Percentiles rank a stretch among this genome's conserved stretches.
Conservation (phyloP, 37 sponge, comb jelly and placozoan species). For the Mnemiopsis leidyi region DNA sequence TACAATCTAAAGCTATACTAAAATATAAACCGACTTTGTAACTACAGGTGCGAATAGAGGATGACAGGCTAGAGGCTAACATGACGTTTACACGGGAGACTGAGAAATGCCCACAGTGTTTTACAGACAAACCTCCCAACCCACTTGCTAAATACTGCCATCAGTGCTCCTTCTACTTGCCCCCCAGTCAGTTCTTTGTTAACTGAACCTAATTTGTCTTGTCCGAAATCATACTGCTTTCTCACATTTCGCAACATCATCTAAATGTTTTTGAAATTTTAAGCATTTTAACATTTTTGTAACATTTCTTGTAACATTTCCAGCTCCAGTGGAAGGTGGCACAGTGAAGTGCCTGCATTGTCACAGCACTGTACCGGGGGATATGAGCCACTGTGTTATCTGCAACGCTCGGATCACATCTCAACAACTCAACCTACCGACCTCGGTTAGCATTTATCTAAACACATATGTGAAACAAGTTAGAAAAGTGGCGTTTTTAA, state of each 20-base stretch:
- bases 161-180: constrained; percentile 34
- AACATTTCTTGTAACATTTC: no score
- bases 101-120: constrained; percentile 55
- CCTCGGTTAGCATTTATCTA: not conserved
- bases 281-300: no score
- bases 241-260: not conserved
- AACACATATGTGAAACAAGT: not conserved
- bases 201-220: not conserved
- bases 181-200: constrained; percentile 18
- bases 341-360: constrained; percentile 58
- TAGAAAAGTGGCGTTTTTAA: no score
- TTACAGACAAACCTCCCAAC: constrained; percentile 60
- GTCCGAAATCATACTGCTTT: not conserved
- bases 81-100: constrained; percentile 45
- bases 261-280: not conserved
- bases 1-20: no score
- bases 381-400: constrained; percentile 21
- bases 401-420: constrained; percentile 14
- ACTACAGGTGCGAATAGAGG: constrained; percentile 24
- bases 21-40: no score
- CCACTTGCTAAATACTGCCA: constrained; percentile 64
- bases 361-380: constrained; percentile 39
- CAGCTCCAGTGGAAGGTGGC: not conserved
- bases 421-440: not conserved
- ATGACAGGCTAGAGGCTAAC: not conserved